Base-by-base conservation (phyloP, 1,140 invertebrate genomes). In the Hycleus cichorii region DNA sequence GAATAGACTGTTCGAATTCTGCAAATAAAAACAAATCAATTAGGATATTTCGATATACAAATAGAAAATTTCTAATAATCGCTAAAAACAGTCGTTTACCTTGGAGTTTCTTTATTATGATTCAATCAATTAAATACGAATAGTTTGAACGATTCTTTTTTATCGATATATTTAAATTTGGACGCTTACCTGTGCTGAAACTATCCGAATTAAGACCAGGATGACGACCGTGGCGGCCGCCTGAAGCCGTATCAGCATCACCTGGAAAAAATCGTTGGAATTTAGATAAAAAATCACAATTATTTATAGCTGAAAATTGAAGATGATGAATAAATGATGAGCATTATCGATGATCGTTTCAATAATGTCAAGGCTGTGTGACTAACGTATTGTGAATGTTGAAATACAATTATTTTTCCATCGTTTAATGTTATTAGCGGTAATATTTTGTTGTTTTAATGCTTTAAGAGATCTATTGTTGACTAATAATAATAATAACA, bases 231-330 rank as follows among this genome's bases (percentile, higher is more conserved):
- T 38, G 53, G 64, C 57, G 64, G 66, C 56, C 66, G 66, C 62
- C 64, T 57, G 47, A 64, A 64, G 63, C 62, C 64, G 63, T 58
- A 68, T 66, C 62, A 68, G 54, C 66, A 68, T 68, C 27, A 26
- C 54, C 62, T 64, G 66, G 64, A 18, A 68, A 66, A 38, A 63
- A 60, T 18, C 18, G 1, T 18, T 18, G 1, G 18, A 18, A 18
- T 18, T 18, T 18, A 18, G 18, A 18, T 18, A 18, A 18, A 18
- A 18, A 1, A 1, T 18, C 1, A 63, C 58, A 40, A 52, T 52
- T 39, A 39, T 32, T 32, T 52, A 12, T 9, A 46, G 46, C n/a
- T 26, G 38, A 47, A 47, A 47, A 40, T 26, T 47, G 10, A 24
- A 32, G 4, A 26, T 9, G 11, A 11, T 39, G 26, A 47, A 47